These are phyloP conservation scores for Ophiodon elongatus DNA, from an alignment of 2,113 vertebrate species.

Conservation along the genomic window DNA sequence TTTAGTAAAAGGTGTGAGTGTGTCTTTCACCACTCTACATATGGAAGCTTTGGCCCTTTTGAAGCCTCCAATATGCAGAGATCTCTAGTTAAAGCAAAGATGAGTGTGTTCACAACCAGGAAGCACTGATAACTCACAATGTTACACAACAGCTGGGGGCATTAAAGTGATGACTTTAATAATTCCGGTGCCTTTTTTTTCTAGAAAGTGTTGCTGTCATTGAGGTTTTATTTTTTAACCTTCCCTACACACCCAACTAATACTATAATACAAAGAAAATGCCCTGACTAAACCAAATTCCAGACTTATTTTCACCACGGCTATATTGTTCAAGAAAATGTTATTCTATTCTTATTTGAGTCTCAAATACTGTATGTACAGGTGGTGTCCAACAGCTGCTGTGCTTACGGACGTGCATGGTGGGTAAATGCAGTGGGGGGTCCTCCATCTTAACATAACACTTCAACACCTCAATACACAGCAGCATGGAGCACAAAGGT, in stretches of 20 bases:
- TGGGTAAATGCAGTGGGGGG: conserved; percentile 55
- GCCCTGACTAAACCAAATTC: conserved; percentile 35
- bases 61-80: not conserved
- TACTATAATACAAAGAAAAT: conserved; percentile 42
- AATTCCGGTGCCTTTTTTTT: conserved; percentile 22
- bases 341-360: conserved; percentile 61
- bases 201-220: conserved; percentile 19
- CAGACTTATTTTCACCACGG: conserved; percentile 38
- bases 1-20: not conserved
- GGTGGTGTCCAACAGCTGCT: conserved; percentile 43
- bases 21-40: not conserved
- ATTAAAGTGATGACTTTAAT: conserved; percentile 43
- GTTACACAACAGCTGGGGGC: conserved; percentile 24
- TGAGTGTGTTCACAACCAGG: conserved; percentile 8
- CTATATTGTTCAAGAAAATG: conserved; percentile 55
- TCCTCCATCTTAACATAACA: conserved; percentile 58
- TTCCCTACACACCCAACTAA: conserved; percentile 20
- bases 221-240: conserved; percentile 33
- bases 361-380: conserved; percentile 59
- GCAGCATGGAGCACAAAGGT: conserved; percentile 39
- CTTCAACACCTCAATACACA: conserved; percentile 49
- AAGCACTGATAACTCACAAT: conserved; percentile 22
- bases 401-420: conserved; percentile 25
- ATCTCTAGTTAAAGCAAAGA: not conserved
- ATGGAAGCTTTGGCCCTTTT: not conserved